Percentiles rank a stretch among this genome's conserved stretches.
phyloP scores from a whole-genome alignment of 2,888 invertebrate species.

The Athetis lepigone region DNA sequence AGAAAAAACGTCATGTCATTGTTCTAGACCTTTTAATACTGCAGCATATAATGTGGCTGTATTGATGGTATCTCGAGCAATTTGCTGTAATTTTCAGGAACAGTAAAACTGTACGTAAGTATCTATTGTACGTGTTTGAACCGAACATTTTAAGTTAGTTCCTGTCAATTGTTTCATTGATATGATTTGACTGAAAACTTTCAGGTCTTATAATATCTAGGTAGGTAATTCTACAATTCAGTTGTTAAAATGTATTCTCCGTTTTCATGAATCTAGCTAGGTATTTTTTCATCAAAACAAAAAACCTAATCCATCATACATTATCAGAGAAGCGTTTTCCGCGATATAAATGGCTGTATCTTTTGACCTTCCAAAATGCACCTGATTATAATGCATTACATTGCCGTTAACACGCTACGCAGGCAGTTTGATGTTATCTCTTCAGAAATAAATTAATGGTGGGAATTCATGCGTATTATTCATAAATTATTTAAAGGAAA shows the following conservation, averaged over 20 bases:
- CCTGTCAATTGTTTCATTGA: constrained; percentile 4
- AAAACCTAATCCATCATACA: constrained; percentile 33
- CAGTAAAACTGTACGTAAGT: neutral
- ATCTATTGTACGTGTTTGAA: neutral
- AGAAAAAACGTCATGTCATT: constrained; percentile 39
- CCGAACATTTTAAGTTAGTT: constrained; percentile 11
- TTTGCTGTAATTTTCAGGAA: constrained; percentile 50
- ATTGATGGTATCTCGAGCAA: constrained; percentile 47
- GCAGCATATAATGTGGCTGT: constrained; percentile 26
- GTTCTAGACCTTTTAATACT: constrained; percentile 33
- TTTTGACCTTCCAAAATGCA: constrained; percentile 65
- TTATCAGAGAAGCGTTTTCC: constrained; percentile 36
- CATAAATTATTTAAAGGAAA: constrained; percentile 39
- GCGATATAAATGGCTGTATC: constrained; percentile 37
- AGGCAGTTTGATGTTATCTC: constrained; percentile 49
- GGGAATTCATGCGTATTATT: constrained; percentile 43
- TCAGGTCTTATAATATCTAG: neutral
- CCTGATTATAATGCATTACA: constrained; percentile 63
- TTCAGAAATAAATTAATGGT: constrained; percentile 38
- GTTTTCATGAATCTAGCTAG: neutral
- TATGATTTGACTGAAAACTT: neutral
- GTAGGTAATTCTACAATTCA: neutral
- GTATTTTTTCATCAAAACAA: constrained; percentile 18
- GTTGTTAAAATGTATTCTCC: constrained; percentile 11
- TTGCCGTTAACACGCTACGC: constrained; percentile 51